These are phyloP conservation scores for Gobiocypris rarus DNA, from an alignment of 2,113 vertebrate species.

Conservation along the genomic window DNA sequence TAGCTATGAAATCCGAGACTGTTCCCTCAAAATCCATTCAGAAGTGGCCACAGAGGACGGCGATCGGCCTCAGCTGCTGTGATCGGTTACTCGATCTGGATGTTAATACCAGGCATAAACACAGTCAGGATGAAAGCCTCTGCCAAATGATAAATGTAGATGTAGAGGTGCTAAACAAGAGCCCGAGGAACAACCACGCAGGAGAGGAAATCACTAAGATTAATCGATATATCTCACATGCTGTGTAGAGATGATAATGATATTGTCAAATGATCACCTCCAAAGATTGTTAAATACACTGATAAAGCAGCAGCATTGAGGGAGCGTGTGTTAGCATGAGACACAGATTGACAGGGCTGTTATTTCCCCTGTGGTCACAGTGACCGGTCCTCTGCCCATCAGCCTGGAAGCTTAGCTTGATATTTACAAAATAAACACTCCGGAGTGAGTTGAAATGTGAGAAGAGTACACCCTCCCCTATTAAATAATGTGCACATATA, in stretches of 20 bases:
- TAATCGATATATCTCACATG: background rate
- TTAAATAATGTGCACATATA: background rate
- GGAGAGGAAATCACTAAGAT: background rate
- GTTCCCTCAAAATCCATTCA: background rate
- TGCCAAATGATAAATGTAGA: background rate
- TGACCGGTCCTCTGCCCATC: background rate
- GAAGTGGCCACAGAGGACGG: background rate
- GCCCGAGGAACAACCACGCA: background rate
- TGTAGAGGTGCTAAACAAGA: constrained; percentile 9
- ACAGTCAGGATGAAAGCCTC: background rate
- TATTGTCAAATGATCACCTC: background rate
- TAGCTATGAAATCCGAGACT: background rate
- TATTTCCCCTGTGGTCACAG: constrained; percentile 13
- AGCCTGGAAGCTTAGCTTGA: background rate
- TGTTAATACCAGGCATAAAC: background rate
- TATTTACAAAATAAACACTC: background rate
- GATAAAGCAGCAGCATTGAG: background rate
- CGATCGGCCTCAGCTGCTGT: background rate
- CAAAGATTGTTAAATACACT: background rate
- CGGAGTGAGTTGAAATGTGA: background rate
- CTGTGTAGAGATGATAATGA: background rate
- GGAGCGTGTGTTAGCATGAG: background rate
- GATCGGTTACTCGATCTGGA: constrained; percentile 1
- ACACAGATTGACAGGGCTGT: background rate
- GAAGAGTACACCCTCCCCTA: background rate